Evolutionary conservation across 2,113 vertebrate genomes (phyloP).

Genomic region (Microcebus ravelobensis): DNA sequence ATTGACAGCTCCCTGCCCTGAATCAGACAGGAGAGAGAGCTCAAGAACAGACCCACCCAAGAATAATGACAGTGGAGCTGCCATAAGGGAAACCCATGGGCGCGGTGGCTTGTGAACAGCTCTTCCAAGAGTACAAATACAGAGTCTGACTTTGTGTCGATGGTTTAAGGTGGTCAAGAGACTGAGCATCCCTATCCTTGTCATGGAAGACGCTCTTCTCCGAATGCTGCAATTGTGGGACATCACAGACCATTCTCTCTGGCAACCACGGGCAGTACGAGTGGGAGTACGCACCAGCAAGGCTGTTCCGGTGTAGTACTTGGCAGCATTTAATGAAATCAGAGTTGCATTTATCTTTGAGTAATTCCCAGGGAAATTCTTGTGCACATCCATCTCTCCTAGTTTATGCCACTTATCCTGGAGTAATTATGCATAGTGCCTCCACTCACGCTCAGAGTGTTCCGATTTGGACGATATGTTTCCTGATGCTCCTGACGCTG

Average conservation of each 20-base stretch:
- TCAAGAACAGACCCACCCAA: neutral
- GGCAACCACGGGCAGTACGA: neutral
- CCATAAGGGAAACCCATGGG: neutral
- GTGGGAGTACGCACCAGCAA: fast-evolving
- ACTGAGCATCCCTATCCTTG: neutral
- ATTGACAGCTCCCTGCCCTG: neutral
- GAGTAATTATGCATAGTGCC: neutral
- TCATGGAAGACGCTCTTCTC: neutral
- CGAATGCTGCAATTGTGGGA: neutral
- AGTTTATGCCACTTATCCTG: neutral
- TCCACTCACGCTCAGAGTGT: fast-evolving
- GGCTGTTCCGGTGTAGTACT: fast-evolving
- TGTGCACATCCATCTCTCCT: neutral
- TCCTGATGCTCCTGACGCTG: neutral
- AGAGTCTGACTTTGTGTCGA: neutral
- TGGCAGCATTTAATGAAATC: neutral
- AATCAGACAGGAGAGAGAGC: too few relatives aligned
- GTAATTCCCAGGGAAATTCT: neutral
- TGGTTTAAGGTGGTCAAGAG: neutral
- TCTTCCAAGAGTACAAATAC: neutral
- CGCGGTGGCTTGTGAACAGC: neutral
- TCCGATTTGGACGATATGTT: neutral
- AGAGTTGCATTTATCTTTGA: neutral
- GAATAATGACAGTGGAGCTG: neutral
- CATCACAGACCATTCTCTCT: neutral